Evolutionary conservation across 2,888 invertebrate genomes (phyloP), one percentile per base, ranked within the genome.

Genomic region (Xanthostigma xanthostigma): DNA sequence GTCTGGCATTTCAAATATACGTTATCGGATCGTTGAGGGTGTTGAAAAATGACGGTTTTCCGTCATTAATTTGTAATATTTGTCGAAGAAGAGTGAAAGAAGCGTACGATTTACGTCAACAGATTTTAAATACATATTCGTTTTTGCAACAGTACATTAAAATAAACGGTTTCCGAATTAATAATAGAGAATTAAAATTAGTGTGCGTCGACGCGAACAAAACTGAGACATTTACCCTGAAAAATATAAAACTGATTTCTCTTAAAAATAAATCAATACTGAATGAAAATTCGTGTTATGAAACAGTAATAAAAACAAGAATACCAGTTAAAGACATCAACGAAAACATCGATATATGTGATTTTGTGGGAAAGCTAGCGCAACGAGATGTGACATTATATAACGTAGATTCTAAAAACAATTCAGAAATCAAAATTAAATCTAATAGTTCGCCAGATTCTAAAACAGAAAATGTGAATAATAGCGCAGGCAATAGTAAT

Each of bases 221-320:
- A 13, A 46, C 46, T 8, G 35, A 46, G 36, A 41, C 41, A 13
- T 46, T 41, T 36, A 41, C 41, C 10, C 27, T 46, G 10, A 39
- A 49, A 27, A 27, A 27, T 27, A 27, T 27, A 27, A 27, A 27
- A 27, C 27, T 27, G 27, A 27, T 27, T 27, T 27, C 27, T 3
- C 27, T 27, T 27, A 27, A 27, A 27, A 27, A 27, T 6, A 27
- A 27, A 27, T 3, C 27, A 27, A 6, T 27, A 27, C 27, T 27
- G 27, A 27, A 27, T 27, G 27, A 27, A 1, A 6, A 27, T 27
- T 52, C 59, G 46, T 53, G 56, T 12, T 57, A 55, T 49, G n/a
- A 17, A 48, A 49, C 41, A 47, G 49, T 8, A 36, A 49, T 17
- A 13, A 12, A 42, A 14, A n/a, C 27, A 33, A 42, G 6, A 48